Evolutionary conservation across 2,888 invertebrate genomes (phyloP).

Genomic region (Stratiomys singularior): DNA sequence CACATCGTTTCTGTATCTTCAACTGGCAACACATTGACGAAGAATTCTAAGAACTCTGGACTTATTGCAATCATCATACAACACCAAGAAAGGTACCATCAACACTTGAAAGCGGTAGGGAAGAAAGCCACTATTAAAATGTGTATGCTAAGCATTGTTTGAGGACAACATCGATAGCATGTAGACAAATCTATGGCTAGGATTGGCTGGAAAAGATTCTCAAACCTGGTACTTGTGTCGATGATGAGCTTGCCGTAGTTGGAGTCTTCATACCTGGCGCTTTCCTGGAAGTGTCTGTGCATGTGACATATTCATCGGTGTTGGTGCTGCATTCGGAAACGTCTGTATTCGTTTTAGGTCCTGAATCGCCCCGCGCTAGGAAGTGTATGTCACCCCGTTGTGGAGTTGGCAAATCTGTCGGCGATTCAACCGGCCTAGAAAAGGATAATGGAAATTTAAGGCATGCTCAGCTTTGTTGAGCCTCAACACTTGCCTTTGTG

Average conservation of each 20-base stretch:
- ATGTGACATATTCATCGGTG: constrained; percentile 88
- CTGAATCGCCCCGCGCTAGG: constrained; percentile 77
- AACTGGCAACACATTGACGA: not conserved
- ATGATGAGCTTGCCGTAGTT: constrained; percentile 64
- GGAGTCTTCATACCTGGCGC: constrained; percentile 68
- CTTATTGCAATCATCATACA: not conserved
- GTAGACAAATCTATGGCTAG: not conserved
- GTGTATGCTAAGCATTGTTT: not conserved
- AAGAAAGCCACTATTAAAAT: not conserved
- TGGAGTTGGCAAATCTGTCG: constrained; percentile 52
- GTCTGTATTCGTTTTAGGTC: constrained; percentile 76
- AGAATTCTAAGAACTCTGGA: not conserved
- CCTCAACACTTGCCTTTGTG: constrained; percentile 51
- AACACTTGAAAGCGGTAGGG: not conserved
- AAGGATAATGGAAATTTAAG: not conserved
- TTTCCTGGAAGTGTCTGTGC: constrained; percentile 78
- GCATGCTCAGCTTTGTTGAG: no score
- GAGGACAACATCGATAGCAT: constrained; percentile 15
- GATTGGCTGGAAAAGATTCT: constrained; percentile 31
- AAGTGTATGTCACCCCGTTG: constrained; percentile 27
- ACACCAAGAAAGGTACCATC: not conserved
- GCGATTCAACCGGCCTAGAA: constrained; percentile 60
- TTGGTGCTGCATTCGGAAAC: constrained; percentile 87
- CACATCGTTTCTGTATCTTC: not conserved
- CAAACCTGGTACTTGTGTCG: constrained; percentile 67